Evolutionary conservation across 2,797 vertebrate genomes (phyloP).

Genomic region (Hydrocynus forskahlii): DNA sequence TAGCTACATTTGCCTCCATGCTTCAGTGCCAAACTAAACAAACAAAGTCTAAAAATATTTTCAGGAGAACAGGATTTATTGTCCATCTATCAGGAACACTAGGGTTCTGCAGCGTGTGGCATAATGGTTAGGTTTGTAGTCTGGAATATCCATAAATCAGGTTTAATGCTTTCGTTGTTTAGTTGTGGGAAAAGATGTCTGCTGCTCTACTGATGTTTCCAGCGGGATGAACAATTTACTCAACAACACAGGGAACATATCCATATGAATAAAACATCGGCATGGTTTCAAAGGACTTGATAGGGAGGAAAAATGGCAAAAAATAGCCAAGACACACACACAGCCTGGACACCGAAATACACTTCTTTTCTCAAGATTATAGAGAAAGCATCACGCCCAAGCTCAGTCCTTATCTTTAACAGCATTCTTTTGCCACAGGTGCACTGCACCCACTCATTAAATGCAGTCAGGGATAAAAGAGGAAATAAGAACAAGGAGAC

Average conservation of each 20-base stretch:
- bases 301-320: slow-evolving; percentile 53
- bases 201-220: slow-evolving; percentile 55
- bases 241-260: slow-evolving; percentile 53
- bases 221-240: slow-evolving; percentile 64
- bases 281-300: slow-evolving; percentile 66
- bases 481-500: background rate
- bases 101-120: background rate
- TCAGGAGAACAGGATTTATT: background rate
- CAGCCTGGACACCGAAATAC: slow-evolving; percentile 14
- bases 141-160: slow-evolving; percentile 61
- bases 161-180: slow-evolving; percentile 54
- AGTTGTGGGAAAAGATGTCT: slow-evolving; percentile 59
- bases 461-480: background rate
- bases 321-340: slow-evolving; percentile 52
- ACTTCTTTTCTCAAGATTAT: slow-evolving; percentile 13
- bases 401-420: slow-evolving; percentile 12
- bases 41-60: no score
- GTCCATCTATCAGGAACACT: background rate
- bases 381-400: background rate
- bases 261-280: slow-evolving; percentile 74
- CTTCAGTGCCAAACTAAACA: no score
- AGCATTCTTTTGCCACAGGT: background rate
- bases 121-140: slow-evolving; percentile 36
- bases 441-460: slow-evolving; percentile 10
- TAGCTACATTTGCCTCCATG: no score